Base-by-base conservation (phyloP, 2,797 vertebrate genomes). In the Amazonetta brasiliensis region DNA sequence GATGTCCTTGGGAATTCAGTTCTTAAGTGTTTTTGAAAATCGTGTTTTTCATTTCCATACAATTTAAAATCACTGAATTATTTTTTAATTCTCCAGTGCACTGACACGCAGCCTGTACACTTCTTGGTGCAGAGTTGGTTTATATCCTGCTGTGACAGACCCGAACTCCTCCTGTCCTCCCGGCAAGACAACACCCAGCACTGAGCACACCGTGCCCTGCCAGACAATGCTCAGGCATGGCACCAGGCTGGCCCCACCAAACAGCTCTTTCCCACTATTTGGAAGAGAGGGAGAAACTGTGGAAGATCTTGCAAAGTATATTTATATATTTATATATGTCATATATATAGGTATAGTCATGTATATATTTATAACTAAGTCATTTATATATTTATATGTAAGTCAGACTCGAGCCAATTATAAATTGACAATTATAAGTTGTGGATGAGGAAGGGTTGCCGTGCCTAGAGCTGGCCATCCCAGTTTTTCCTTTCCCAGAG, bases 1-100 rank as follows among this genome's bases (percentile, higher is more conserved):
- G 50, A 4, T 0, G 0, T 2, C 39, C n/a, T 6, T 6, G 18
- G 44, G 54, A 39, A 39, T 50, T 89, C 9, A 14, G 33, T 11
- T 12, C 37, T 41, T 6, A 15, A 58, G 33, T n/a, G 52, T 56
- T 74, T 73, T 21, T 20, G 28, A 37, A 79, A 92, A 52, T 7
- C 58, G 20, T 33, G 6, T 17, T 76, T 83, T 74, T 46, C 2
- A 46, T 83, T 76, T 69, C 72, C 35, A 35, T 14, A 22, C 31
- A 39, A 41, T 73, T 59, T 77, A 30, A 74, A 66, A 84, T 17
- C 28, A 9, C 12, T 50, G 75, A 43, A 55, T 74, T 64, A n/a
- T 10, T 31, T 78, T 64, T 69, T 30, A 85, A 35, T 82, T 71
- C 54, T 48, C 30, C 55, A 18, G 17, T 28, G 31, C 19, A 15